Evolutionary conservation across 2,888 invertebrate genomes (phyloP), one percentile per base, ranked within the genome.

Genomic region (Eubasilissa splendida): DNA sequence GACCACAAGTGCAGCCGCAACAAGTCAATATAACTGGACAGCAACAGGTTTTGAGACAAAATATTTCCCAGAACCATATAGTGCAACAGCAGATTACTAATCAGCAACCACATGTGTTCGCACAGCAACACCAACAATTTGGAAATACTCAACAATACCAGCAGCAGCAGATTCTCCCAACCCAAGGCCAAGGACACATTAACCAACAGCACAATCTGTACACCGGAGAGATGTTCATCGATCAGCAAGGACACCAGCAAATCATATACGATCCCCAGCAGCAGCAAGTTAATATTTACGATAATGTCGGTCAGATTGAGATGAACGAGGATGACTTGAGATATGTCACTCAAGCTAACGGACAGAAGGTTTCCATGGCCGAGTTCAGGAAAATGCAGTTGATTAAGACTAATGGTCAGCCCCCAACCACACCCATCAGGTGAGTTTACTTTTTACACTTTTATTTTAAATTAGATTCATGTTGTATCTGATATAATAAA

Each of bases 331-430:
- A 91, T 58, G 90, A 90, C 80, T 85, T 88, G 65, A 89, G 89
- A 83, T 85, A 90, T 78, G 86, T 91, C 42, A 88, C 90, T 0
- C 84, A 90, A 70, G 85, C 85, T 2, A 90, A 87, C 80, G 90
- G 90, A 5, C 90, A 90, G 84, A 87, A 88, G 80, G 88, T 91
- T 54, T 88, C 90, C 7, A 84, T 90, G n/a, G 90, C 89, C 0
- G 91, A 91, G 71, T 90, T 89, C 82, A 89, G 88, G 85, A 86
- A 88, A 79, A 86, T 89, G 84, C 90, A 89, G 59, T 83, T 82
- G 60, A 77, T 82, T 52, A 80, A 83, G 74, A 82, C 84, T 42
- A 77, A 77, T 70, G 71, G 53, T 12, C 84, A 84, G 22, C 77
- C 85, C 12, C 79, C 83, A 0, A 84, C 84, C 80, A 59, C 56